Percentiles rank a stretch among this genome's conserved stretches.
Conservation (phyloP, 1,140 invertebrate species). For the Eciton burchellii region DNA sequence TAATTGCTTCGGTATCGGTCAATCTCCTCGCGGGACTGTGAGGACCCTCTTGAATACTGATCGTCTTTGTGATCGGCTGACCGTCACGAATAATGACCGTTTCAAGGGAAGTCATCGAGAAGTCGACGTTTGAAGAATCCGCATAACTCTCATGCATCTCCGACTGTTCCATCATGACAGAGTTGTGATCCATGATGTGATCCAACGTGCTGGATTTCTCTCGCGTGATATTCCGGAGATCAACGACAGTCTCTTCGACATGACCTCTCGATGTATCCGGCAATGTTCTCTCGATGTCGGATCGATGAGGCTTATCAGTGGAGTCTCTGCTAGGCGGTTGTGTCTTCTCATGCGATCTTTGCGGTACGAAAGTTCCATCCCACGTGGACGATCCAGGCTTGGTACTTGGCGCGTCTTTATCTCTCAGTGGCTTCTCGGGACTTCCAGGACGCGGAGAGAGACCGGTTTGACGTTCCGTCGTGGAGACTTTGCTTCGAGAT, state of each 20-base stretch:
- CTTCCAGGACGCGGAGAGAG: slow-evolving; percentile 53
- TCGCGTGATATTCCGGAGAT: slow-evolving; percentile 60
- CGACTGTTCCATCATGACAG: slow-evolving; percentile 71
- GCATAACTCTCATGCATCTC: slow-evolving; percentile 69
- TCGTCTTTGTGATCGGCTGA: slow-evolving; percentile 69
- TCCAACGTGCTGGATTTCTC: slow-evolving; percentile 69
- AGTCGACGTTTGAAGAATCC: slow-evolving; percentile 72
- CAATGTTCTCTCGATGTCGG: slow-evolving; percentile 7
- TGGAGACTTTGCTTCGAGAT: background rate
- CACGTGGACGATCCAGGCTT: slow-evolving; percentile 85
- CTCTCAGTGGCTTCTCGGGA: slow-evolving; percentile 53
- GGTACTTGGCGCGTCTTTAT: slow-evolving; percentile 23
- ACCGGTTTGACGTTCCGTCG: slow-evolving; percentile 19
- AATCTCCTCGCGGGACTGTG: slow-evolving; percentile 46
- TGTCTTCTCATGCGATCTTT: slow-evolving; percentile 75
- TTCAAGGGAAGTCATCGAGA: slow-evolving; percentile 76
- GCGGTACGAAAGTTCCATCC: slow-evolving; percentile 85
- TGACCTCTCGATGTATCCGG: slow-evolving; percentile 52
- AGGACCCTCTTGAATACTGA: slow-evolving; percentile 54
- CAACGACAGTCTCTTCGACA: slow-evolving; percentile 63
- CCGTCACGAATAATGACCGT: slow-evolving; percentile 78
- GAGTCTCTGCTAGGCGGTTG: slow-evolving; percentile 69
- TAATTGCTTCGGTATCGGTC: background rate
- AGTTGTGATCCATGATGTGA: slow-evolving; percentile 62
- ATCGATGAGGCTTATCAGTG: slow-evolving; percentile 6